Evolutionary conservation across 2,797 vertebrate species (phyloP).

Genomic region (Loriculus beryllinus): DNA sequence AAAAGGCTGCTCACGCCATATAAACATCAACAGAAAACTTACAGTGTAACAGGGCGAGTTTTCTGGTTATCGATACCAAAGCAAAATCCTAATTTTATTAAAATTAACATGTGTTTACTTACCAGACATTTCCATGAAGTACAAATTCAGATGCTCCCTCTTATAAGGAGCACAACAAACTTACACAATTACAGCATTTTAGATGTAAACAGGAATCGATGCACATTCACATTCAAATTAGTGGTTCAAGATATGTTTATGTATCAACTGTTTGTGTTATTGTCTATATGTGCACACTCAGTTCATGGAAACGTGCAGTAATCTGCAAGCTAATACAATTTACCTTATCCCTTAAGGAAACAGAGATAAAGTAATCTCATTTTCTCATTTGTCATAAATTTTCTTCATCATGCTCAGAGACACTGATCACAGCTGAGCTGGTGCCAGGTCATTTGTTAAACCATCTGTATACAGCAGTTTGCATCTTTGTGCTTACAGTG

Average conservation of each 20-base stretch:
- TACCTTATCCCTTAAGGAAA: neutral
- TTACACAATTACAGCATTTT: neutral
- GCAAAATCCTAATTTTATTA: neutral
- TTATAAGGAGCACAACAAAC: neutral
- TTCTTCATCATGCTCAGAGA: neutral
- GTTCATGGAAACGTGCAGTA: neutral
- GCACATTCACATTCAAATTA: neutral
- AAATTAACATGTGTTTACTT: neutral
- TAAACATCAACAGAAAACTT: neutral
- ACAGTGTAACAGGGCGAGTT: neutral
- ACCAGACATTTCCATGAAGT: neutral
- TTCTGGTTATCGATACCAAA: neutral
- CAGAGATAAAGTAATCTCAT: neutral
- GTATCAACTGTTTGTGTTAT: neutral
- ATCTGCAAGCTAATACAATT: neutral
- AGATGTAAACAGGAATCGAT: neutral
- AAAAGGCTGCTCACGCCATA: neutral
- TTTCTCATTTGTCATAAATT: neutral
- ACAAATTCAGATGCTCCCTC: neutral
- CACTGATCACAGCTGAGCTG: neutral
- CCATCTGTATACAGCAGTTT: neutral
- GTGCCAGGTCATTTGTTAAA: neutral
- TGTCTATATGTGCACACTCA: neutral
- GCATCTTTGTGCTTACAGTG: neutral
- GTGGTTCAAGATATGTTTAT: neutral